Conservation (phyloP, 2,113 vertebrate species). For the Bambusicola thoracicus region DNA sequence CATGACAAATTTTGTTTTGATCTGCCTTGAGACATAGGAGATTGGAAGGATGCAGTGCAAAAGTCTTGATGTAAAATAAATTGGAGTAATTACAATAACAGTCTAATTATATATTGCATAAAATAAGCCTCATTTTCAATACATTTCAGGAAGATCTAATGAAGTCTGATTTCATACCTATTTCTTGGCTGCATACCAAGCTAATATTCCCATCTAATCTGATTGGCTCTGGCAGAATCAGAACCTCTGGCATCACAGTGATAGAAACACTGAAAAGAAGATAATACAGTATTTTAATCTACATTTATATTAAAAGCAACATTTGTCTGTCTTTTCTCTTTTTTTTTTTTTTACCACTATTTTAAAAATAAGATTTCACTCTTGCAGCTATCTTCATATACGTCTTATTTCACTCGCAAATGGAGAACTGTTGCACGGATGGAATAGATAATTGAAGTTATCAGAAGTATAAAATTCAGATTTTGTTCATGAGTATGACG, state of each 20-base stretch:
- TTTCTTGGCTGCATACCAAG: background rate
- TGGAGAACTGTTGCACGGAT: background rate
- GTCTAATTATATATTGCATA: background rate
- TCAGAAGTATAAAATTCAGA: background rate
- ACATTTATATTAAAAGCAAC: background rate
- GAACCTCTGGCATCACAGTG: background rate
- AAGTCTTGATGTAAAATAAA: slow-evolving; percentile 23
- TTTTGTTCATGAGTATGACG: background rate
- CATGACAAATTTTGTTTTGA: slow-evolving; percentile 6
- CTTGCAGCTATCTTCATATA: background rate
- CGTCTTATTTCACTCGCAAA: background rate
- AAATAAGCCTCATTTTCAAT: slow-evolving; percentile 26
- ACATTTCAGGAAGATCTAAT: slow-evolving; percentile 25
- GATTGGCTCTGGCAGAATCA: slow-evolving; percentile 14
- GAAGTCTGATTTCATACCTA: slow-evolving; percentile 39
- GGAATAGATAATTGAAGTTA: background rate
- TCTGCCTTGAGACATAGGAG: background rate
- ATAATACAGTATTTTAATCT: background rate
- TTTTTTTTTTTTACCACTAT: background rate
- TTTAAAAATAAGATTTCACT: background rate
- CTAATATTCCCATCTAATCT: background rate
- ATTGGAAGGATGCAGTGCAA: background rate
- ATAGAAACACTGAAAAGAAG: background rate
- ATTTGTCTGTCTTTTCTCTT: background rate
- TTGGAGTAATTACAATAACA: slow-evolving; percentile 27